Percentiles rank a stretch among this genome's conserved stretches.
These are phyloP conservation scores for Regulus satrapa DNA, from an alignment of 2,113 vertebrate genomes.

Conservation along the genomic window DNA sequence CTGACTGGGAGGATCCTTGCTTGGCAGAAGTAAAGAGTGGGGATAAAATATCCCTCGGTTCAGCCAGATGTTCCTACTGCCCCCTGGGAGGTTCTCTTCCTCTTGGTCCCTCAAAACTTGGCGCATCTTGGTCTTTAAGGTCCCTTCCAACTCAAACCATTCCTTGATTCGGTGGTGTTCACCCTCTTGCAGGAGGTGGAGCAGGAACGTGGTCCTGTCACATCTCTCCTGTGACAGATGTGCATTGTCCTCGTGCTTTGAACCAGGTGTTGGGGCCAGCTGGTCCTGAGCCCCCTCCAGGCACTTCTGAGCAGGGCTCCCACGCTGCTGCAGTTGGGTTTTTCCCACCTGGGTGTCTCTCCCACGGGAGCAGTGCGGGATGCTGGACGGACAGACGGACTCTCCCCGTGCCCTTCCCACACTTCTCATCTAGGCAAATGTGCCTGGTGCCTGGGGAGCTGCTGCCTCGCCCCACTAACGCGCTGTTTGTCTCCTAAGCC, in stretches of 20 bases:
- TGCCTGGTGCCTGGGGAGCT: slow-evolving; percentile 24
- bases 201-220: accelerated
- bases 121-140: not conserved
- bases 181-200: accelerated
- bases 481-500: not conserved
- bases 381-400: not conserved
- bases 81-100: not conserved
- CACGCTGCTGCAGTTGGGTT: accelerated
- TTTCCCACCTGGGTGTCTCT: not conserved
- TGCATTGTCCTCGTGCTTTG: accelerated
- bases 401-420: not conserved
- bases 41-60: not conserved
- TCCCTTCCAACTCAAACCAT: not conserved
- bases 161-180: not conserved
- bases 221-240: not conserved
- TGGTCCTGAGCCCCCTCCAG: not conserved
- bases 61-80: not conserved
- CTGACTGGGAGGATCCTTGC: not conserved
- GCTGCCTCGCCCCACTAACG: not conserved
- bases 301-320: not conserved
- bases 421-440: slow-evolving; percentile 20
- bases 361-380: not conserved
- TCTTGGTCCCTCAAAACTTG: not conserved
- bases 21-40: not conserved
- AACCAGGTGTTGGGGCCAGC: not conserved